Percentiles rank a stretch among this genome's conserved stretches.
These are phyloP conservation scores for Formica selysi DNA, from an alignment of 1,140 invertebrate genomes.

Conservation along the genomic window DNA sequence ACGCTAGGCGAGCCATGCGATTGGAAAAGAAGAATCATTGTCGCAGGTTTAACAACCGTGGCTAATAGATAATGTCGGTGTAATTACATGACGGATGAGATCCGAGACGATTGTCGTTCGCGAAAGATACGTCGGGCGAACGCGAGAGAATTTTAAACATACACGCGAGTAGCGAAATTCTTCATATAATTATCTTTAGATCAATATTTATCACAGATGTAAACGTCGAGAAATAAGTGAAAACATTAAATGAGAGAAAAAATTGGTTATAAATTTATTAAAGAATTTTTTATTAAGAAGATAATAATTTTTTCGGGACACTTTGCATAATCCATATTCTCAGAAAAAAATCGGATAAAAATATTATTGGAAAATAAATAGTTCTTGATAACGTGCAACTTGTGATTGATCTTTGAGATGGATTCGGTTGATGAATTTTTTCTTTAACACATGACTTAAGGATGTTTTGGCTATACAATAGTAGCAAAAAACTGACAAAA, in stretches of 20 bases:
- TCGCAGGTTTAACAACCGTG: constrained; percentile 75
- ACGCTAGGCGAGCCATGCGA: constrained; percentile 11
- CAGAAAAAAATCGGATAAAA: background rate
- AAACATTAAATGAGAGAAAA: background rate
- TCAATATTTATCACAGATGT: background rate
- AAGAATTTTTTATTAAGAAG: background rate
- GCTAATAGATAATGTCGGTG: constrained; percentile 75
- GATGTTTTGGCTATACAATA: no score
- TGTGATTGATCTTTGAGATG: constrained; percentile 71
- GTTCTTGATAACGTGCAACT: constrained; percentile 38
- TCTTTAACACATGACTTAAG: background rate
- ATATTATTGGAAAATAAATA: background rate
- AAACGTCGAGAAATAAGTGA: background rate
- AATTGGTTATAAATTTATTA: background rate
- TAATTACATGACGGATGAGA: constrained; percentile 76
- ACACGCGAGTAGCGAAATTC: background rate
- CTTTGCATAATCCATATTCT: background rate
- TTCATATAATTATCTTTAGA: background rate
- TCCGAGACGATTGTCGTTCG: constrained; percentile 66
- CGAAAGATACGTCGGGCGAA: constrained; percentile 26
- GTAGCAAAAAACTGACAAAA: no score
- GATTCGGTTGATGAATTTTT: background rate
- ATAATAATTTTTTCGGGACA: background rate
- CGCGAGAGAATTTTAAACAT: background rate
- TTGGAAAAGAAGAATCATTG: constrained; percentile 65